Evolutionary conservation across 2,113 vertebrate species (phyloP), one percentile per base, ranked within the genome.

Genomic region (Grammomys dolichurus): DNA sequence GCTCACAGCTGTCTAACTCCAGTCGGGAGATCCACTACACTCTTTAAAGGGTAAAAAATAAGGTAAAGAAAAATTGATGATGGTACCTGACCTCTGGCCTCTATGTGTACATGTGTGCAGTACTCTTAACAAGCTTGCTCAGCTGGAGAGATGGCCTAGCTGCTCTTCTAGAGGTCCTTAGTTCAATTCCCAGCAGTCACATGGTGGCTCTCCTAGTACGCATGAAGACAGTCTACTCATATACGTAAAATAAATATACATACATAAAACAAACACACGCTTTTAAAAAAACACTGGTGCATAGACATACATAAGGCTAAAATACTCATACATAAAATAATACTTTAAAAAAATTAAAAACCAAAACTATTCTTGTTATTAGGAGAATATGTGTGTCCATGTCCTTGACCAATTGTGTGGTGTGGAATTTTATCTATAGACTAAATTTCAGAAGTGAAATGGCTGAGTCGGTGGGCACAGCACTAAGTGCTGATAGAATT

Each of bases 311-410:
- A 12, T 67, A 67, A 11, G 10, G 10, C 65, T 28, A 31, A 67
- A 67, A 67, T 67, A 67, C 63, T 31, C 10, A 26, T 63, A 48
- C 7, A 48, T 48, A 48, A 48, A 48, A 48, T 48, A 40, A 40
- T 40, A 40, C 46, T 48, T 48, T 48, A 48, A 48, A 48, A 48
- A 69, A 69, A 11, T 31, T 33, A 69, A 69, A 33, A 36, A 69
- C 31, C 91, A 22, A 91, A 58, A 65, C 10, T 65, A 65, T 93
- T 94, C 63, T 95, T 82, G 5, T n/a, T 92, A 40, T 48, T 48
- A 48, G 46, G 11, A 19, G 40, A 43, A 4, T 75, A 24, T 75
- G 20, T 75, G 20, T 75, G 14, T 94, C 7, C 76, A 12, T 91
- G 9, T 46, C 40, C 20, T 75, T 26, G 0, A 24, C 14, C 82